phyloP scores from a whole-genome alignment of 2,888 invertebrate genomes.

The Apotomis turbidana region DNA sequence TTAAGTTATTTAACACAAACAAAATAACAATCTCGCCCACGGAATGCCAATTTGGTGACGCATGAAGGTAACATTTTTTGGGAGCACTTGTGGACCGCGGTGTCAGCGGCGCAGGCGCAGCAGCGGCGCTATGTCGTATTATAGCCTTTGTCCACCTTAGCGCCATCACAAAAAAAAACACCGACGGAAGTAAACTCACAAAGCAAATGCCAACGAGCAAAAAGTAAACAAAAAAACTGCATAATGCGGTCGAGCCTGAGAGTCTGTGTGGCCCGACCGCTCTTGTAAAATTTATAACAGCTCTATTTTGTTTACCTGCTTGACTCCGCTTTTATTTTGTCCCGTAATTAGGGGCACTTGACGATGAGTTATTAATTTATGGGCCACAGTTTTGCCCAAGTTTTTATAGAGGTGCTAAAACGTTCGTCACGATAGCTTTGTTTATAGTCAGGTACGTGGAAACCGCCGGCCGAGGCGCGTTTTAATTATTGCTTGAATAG shows the following conservation, averaged over 20 bases:
- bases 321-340: slow-evolving; percentile 75
- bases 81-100: slow-evolving; percentile 33
- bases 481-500: slow-evolving; percentile 35
- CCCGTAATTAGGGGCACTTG: slow-evolving; percentile 79
- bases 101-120: slow-evolving; percentile 40
- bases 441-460: slow-evolving; percentile 38
- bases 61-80: slow-evolving; percentile 50
- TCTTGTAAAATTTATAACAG: slow-evolving; percentile 83
- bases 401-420: slow-evolving; percentile 82
- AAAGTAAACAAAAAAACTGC: slow-evolving; percentile 76
- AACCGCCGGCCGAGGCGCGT: slow-evolving; percentile 13
- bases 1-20: slow-evolving; percentile 13
- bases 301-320: slow-evolving; percentile 83
- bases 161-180: slow-evolving; percentile 77
- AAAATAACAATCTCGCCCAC: slow-evolving; percentile 29
- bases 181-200: slow-evolving; percentile 80
- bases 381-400: slow-evolving; percentile 72
- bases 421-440: slow-evolving; percentile 53
- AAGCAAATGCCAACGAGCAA: slow-evolving; percentile 79
- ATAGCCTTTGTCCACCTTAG: slow-evolving; percentile 72
- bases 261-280: slow-evolving; percentile 68
- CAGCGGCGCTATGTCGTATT: slow-evolving; percentile 64
- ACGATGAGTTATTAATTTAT: slow-evolving; percentile 83
- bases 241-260: slow-evolving; percentile 75
- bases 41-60: slow-evolving; percentile 54